A percentile compares a stretch with the other conserved stretches of the same genome.
Evolutionary conservation across 2,888 invertebrate genomes (phyloP).

Genomic region (Mallateleia sp.): DNA sequence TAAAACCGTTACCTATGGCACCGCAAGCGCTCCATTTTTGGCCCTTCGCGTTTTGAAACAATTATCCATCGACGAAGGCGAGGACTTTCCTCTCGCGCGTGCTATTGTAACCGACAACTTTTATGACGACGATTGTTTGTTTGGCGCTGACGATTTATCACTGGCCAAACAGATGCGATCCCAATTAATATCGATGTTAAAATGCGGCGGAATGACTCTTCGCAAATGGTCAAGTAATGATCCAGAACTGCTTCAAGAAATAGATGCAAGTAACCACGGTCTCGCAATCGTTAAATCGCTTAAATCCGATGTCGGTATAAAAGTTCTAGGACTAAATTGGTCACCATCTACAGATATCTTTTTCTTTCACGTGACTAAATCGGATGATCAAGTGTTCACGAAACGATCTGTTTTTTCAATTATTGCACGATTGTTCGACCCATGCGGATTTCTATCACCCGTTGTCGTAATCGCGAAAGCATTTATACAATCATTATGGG

Average conservation of each 20-base stretch:
- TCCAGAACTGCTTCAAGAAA: neutral
- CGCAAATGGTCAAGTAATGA: neutral
- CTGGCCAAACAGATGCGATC: no score
- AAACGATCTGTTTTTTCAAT: neutral
- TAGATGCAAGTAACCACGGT: conserved; percentile 12
- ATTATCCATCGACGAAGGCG: no score
- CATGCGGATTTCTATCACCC: neutral
- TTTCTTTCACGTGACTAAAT: neutral
- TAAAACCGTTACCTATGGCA: no score
- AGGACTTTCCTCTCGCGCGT: no score
- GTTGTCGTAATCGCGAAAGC: conserved; percentile 12
- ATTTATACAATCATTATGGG: conserved; percentile 1
- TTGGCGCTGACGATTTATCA: no score
- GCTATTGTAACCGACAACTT: no score
- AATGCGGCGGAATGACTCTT: no score
- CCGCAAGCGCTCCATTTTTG: no score
- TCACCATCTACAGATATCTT: neutral
- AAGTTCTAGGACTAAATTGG: neutral
- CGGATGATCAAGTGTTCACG: neutral
- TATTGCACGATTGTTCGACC: neutral
- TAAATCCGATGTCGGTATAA: neutral
- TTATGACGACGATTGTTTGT: no score
- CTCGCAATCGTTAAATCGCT: neutral
- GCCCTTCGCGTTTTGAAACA: no score
- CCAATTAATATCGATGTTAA: no score